phyloP scores from a whole-genome alignment of 1,140 invertebrate genomes.

The Vollenhovia emeryi region DNA sequence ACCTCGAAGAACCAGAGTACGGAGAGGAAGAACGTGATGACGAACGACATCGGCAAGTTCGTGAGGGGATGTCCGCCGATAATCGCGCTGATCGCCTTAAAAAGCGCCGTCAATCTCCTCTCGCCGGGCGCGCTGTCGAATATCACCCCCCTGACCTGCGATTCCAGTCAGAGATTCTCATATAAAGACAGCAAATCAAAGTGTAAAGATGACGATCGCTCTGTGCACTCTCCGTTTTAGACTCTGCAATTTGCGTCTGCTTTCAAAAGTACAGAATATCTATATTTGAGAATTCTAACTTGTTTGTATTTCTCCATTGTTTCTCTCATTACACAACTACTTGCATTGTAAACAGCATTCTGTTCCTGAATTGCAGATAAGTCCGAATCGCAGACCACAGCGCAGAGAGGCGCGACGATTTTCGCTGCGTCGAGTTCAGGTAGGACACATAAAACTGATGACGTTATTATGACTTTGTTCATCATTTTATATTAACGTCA shows the following conservation, averaged over 20 bases:
- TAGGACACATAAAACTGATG: no score
- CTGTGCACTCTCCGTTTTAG: neutral
- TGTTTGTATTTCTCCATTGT: no score
- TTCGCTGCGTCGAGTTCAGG: no score
- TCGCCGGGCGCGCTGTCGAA: slow-evolving; percentile 92
- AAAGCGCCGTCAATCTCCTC: slow-evolving; percentile 86
- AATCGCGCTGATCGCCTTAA: slow-evolving; percentile 87
- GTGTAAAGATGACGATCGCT: neutral
- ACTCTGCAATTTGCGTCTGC: neutral
- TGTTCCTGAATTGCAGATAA: neutral
- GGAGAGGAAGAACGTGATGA: slow-evolving; percentile 87
- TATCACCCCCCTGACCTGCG: slow-evolving; percentile 89
- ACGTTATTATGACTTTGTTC: no score
- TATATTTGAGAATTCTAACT: no score
- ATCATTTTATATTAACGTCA: no score
- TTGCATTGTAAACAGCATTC: no score
- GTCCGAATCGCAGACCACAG: no score
- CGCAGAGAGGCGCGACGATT: neutral
- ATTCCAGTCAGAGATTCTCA: neutral
- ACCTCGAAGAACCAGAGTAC: slow-evolving; percentile 88
- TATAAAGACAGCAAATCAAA: neutral
- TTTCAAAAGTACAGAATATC: neutral
- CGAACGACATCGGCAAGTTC: slow-evolving; percentile 86
- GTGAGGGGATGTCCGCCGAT: slow-evolving; percentile 86
- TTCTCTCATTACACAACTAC: no score